Conservation (phyloP, 2,113 vertebrate species). For the Dunckerocampus dactyliophorus region DNA sequence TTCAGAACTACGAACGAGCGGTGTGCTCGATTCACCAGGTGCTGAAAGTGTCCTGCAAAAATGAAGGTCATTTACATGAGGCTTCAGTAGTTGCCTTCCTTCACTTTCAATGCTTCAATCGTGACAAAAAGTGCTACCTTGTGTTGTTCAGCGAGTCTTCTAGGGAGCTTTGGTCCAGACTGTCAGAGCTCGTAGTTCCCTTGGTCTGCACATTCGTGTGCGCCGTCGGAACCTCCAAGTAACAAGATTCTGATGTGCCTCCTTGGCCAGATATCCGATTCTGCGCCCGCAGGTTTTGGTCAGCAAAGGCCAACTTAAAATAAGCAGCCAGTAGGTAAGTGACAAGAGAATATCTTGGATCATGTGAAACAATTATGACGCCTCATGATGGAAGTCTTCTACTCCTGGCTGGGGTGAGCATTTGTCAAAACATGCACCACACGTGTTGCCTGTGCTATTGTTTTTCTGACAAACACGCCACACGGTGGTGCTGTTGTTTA, state of each 20-base stretch:
- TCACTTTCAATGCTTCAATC: background rate
- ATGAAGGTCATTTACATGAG: background rate
- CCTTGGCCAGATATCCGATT: conserved; percentile 59
- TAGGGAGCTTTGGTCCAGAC: conserved; percentile 76
- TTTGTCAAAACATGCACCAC: no score
- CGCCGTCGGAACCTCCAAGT: conserved; percentile 15
- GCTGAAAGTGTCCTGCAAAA: conserved; percentile 65
- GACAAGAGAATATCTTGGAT: background rate
- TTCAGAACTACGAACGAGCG: conserved; percentile 67
- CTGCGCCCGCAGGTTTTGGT: conserved; percentile 74
- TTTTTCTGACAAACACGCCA: no score
- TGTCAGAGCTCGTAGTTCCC: conserved; percentile 77
- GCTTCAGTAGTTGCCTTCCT: background rate
- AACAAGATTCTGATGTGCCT: conserved; percentile 43
- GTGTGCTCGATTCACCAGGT: conserved; percentile 67
- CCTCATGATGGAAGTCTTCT: no score
- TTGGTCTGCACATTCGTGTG: conserved; percentile 11
- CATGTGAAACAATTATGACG: background rate
- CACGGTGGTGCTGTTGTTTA: no score
- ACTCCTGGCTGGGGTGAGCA: no score
- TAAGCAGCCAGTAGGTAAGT: background rate
- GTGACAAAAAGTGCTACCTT: conserved; percentile 66
- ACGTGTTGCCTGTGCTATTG: no score
- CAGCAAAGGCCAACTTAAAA: conserved; percentile 76
- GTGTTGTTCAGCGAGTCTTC: conserved; percentile 74